Evolutionary conservation across 1,140 invertebrate genomes (phyloP).

Genomic region (Battus philenor): DNA sequence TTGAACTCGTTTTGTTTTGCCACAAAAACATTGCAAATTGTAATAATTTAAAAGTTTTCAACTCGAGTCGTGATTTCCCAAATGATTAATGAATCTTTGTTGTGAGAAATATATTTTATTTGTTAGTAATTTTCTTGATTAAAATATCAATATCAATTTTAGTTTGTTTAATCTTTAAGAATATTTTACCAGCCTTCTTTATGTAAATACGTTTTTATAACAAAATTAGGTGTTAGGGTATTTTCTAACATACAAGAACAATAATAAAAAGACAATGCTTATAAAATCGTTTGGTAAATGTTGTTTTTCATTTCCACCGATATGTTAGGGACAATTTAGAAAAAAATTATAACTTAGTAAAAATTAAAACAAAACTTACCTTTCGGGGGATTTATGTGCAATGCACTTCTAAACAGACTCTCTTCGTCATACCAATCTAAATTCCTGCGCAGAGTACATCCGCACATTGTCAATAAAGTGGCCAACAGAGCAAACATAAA

Average conservation of each 20-base stretch:
- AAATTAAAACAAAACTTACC: too few species aligned
- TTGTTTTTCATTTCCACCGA: too few species aligned
- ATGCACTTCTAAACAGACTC: constrained; percentile 92
- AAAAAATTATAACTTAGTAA: too few species aligned
- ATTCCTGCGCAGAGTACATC: constrained; percentile 89
- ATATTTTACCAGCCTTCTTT: too few species aligned
- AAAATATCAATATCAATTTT: constrained; percentile 9
- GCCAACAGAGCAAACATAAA: constrained; percentile 74
- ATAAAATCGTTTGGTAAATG: too few species aligned
- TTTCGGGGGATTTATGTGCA: constrained; percentile 97
- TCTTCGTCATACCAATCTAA: constrained; percentile 95
- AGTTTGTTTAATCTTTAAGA: too few species aligned
- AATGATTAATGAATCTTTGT: constrained; percentile 15
- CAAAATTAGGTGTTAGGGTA: too few species aligned
- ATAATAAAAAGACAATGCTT: too few species aligned
- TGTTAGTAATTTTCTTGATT: constrained; percentile 7
- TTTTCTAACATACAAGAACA: too few species aligned
- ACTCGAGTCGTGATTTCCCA: constrained; percentile 12
- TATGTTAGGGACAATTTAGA: too few species aligned
- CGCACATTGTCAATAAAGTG: constrained; percentile 83
- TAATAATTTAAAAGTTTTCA: constrained; percentile 18
- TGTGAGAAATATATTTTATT: constrained; percentile 6
- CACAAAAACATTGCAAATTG: constrained; percentile 16
- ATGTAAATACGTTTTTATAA: neutral
- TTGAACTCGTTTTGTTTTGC: constrained; percentile 27